Conservation (phyloP, 2,113 vertebrate genomes). For the Alouatta palliata region DNA sequence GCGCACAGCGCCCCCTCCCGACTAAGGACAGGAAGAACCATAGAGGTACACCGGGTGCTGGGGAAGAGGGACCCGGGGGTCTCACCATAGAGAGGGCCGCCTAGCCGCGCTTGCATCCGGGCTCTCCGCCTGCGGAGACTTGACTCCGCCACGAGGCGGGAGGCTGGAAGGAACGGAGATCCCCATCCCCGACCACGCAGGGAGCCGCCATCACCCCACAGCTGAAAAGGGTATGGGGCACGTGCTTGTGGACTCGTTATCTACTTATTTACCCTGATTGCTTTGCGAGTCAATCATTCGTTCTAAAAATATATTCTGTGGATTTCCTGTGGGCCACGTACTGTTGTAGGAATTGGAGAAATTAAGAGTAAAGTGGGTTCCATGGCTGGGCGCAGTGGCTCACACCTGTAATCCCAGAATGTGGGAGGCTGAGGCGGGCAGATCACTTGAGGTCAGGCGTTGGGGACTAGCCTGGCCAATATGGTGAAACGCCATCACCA, state of each 20-base stretch:
- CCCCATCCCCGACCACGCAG: too few relatives aligned
- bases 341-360: not conserved
- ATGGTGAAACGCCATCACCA: too few relatives aligned
- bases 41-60: constrained; percentile 63
- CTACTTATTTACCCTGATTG: not conserved
- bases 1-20: constrained; percentile 78
- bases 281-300: not conserved
- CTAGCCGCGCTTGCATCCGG: not conserved
- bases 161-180: not conserved
- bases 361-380: too few relatives aligned
- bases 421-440: too few relatives aligned
- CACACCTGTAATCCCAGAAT: too few relatives aligned
- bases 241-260: not conserved
- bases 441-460: too few relatives aligned
- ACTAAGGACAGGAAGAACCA: constrained; percentile 75
- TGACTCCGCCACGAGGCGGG: constrained; percentile 59
- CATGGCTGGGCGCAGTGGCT: too few relatives aligned
- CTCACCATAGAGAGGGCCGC: constrained; percentile 57
- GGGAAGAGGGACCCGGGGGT: constrained; percentile 53
- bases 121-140: not conserved
- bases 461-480: too few relatives aligned
- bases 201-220: not conserved
- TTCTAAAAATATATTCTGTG: not conserved
- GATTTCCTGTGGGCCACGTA: not conserved
- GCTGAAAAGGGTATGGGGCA: not conserved